Conservation (phyloP, 2,797 vertebrate species). For the Macrochelys suwanniensis region DNA sequence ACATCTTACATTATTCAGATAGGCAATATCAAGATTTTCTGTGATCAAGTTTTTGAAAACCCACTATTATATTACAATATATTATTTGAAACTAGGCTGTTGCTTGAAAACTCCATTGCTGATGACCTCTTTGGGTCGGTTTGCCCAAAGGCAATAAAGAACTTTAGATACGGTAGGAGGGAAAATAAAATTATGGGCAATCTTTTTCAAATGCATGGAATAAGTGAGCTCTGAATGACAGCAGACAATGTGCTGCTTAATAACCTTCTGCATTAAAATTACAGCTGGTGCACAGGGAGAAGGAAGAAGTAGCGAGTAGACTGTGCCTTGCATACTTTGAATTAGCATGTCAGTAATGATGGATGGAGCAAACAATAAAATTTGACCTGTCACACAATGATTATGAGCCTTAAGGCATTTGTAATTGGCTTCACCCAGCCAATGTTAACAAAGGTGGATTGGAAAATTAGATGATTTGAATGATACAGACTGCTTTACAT, state of each 20-base stretch:
- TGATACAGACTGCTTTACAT: constrained; percentile 34
- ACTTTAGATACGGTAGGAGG: neutral
- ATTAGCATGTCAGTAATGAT: constrained; percentile 61
- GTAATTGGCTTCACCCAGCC: constrained; percentile 51
- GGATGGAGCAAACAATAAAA: constrained; percentile 52
- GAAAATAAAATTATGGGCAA: neutral
- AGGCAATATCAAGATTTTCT: neutral
- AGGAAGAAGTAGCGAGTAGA: constrained; percentile 23
- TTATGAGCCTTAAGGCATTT: constrained; percentile 51
- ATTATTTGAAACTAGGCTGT: neutral
- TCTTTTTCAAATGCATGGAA: neutral
- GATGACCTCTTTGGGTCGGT: neutral
- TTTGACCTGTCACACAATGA: constrained; percentile 35
- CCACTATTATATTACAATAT: accelerated
- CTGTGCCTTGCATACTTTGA: constrained; percentile 54
- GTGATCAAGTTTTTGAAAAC: neutral
- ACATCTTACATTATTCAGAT: neutral
- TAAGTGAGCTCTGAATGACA: constrained; percentile 19
- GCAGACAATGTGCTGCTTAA: constrained; percentile 36
- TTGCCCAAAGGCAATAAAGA: neutral
- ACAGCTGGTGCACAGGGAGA: constrained; percentile 28
- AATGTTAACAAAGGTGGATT: constrained; percentile 54
- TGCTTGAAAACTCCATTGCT: neutral
- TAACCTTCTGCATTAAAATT: constrained; percentile 66
- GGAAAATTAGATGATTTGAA: constrained; percentile 59